phyloP scores from a whole-genome alignment of 2,888 invertebrate species.

The Heteromyza rotundicornis region DNA sequence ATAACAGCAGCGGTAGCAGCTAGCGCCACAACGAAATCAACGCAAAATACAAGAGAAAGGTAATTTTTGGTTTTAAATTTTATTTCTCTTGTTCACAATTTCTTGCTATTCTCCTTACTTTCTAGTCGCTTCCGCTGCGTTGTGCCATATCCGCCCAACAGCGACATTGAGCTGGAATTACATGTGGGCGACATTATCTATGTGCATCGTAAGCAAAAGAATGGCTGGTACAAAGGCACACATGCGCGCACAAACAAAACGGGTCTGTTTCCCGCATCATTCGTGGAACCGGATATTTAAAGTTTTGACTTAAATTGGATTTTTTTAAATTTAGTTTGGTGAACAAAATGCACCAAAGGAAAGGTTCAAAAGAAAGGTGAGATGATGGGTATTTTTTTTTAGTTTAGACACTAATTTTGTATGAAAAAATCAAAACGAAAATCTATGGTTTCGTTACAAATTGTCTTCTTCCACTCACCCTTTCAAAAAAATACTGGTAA shows the following conservation, averaged over 20 bases:
- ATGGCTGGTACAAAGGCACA: constrained; percentile 96
- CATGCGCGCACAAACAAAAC: constrained; percentile 88
- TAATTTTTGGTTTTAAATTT: constrained; percentile 28
- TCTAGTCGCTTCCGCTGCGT: constrained; percentile 81
- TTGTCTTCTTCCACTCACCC: no score
- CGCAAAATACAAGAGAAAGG: constrained; percentile 64
- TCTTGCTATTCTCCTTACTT: constrained; percentile 7
- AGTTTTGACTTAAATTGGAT: neutral
- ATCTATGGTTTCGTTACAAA: no score
- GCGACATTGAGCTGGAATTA: constrained; percentile 88
- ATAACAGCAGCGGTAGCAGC: constrained; percentile 53
- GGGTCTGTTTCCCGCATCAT: constrained; percentile 94
- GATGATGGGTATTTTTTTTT: no score
- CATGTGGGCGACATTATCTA: constrained; percentile 90
- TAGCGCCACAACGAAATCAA: constrained; percentile 54
- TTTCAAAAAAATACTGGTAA: no score
- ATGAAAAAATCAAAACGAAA: no score
- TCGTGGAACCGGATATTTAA: constrained; percentile 74
- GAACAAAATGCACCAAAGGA: no score
- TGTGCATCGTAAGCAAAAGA: constrained; percentile 89
- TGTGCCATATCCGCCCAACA: constrained; percentile 93
- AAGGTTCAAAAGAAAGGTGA: no score
- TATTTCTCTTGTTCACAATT: constrained; percentile 6
- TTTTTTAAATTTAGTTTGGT: no score
- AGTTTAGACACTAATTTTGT: no score